Evolutionary conservation across 2,888 invertebrate genomes (phyloP), one percentile per base, ranked within the genome.

Genomic region (Cerceris ruficornis): DNA sequence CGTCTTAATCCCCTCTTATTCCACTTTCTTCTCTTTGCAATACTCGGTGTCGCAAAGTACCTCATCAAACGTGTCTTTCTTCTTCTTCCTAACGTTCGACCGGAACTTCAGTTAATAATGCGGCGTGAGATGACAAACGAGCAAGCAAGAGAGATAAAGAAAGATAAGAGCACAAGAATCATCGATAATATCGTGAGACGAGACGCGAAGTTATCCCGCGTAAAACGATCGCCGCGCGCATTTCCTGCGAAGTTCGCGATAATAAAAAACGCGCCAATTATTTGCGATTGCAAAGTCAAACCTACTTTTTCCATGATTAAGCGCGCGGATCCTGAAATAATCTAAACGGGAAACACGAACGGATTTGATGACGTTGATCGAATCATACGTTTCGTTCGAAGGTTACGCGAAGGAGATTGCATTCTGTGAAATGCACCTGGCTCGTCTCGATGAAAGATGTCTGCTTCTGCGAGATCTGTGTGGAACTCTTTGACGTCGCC

Each of bases 91-190:
- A 68, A 60, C 14, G 52, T 59, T 39, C 59, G 64, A 58, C 57
- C 50, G 70, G 80, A 57, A 69, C 67, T 70, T 60, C 72, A 62
- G 57, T 58, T 69, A 69, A 11, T 74, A 58, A 59, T 61, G 61
- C 64, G 60, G 73, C 61, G 58, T 68, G 70, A 58, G 80, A 81
- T 77, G 81, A 83, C 80, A 75, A 80, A 77, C 68, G 69, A 69
- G 55, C 70, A 65, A 49, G 68, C 28, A 28, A 4, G 28, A 28
- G 55, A 28, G 58, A 66, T 57, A 50, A 55, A 59, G 58, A 52
- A 55, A 67, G 58, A 62, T 73, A 57, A 69, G 70, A 17, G 71
- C 75, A 41, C 61, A 58, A 15, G 41, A 72, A 82, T 76, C 74
- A 58, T 58, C 79, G 79, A 82, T 74, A 67, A 67, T 71, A 76